These are phyloP conservation scores for Catocala nupta DNA, from an alignment of 2,888 invertebrate genomes.

Conservation along the genomic window DNA sequence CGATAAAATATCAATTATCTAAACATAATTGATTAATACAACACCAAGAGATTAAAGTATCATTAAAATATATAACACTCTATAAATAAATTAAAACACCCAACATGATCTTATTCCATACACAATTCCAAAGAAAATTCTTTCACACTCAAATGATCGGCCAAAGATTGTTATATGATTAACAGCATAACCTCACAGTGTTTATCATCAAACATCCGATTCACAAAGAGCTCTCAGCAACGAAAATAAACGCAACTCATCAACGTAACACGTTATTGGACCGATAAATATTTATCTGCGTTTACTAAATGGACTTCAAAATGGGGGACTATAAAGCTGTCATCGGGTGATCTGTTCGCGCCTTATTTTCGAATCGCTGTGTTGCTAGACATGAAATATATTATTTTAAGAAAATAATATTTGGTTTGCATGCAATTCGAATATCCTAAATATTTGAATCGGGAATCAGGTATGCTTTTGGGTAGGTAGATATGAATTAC, in stretches of 20 bases:
- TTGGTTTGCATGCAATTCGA: too few species aligned
- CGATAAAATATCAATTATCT: too few species aligned
- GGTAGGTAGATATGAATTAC: too few species aligned
- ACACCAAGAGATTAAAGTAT: too few species aligned
- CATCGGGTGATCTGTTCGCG: constrained; percentile 76
- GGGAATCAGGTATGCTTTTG: too few species aligned
- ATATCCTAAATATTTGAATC: too few species aligned
- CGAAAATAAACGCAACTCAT: constrained; percentile 74
- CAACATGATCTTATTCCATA: constrained; percentile 2
- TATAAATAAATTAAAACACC: background rate
- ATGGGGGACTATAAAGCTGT: constrained; percentile 79
- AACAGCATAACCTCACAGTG: constrained; percentile 32
- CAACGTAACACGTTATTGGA: constrained; percentile 67
- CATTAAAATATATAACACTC: too few species aligned
- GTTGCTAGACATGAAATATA: constrained; percentile 38
- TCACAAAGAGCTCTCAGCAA: constrained; percentile 51
- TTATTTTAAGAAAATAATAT: background rate
- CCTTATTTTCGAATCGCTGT: constrained; percentile 61
- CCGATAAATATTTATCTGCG: constrained; percentile 83
- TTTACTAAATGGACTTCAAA: constrained; percentile 84
- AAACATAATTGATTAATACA: too few species aligned
- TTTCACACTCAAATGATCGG: constrained; percentile 22
- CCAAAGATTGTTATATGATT: constrained; percentile 30
- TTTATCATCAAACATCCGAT: constrained; percentile 46
- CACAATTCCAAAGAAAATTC: constrained; percentile 15